Base-by-base conservation (phyloP, 2,113 vertebrate species). In the Onychostruthus taczanowskii region DNA sequence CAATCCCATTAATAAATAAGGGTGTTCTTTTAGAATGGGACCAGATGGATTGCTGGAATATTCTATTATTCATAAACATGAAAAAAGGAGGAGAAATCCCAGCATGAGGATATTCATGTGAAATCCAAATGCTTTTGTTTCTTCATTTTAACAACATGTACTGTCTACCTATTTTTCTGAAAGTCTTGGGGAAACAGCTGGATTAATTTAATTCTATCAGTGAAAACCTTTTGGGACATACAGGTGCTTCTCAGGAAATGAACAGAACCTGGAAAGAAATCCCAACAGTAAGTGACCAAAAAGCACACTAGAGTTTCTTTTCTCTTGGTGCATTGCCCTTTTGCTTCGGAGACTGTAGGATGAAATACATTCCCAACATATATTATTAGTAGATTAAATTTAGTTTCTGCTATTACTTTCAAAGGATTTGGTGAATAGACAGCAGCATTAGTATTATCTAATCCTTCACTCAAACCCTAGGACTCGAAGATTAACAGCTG, bases 401-500 rank as follows among this genome's bases (percentile, higher is more conserved):
- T 59, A 52, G 64, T 79, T 95, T 86, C 72, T 92, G 72, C 61
- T 94, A 63, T 95, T 90, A 90, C 30, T 94, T 95, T 94, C 88
- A 93, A 94, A 96, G 90, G 85, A 88, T 93, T 90, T 86, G 78
- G 56, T 77, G 92, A 96, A 88, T 33, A 90, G 87, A 82, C 53
- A 87, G 84, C 35, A 90, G 52, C 63, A 90, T 87, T 86, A 93
- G 47, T 84, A 49, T 88, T 73, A 95, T 44, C 63, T 74, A 90
- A 91, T 88, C 52, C 72, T 91, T 95, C 79, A 46, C 55, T 75
- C 91, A 90, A 87, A 91, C 31, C 31, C 50, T 80, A 76, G 59
- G 87, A 90, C 59, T 94, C 82, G 77, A 85, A 91, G 70, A 95
- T 96, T 95, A 95, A 95, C 63, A 94, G 59, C 72, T 93, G 63